Base-by-base conservation (phyloP, 1,140 invertebrate species). In the Ceratoteleas bidentatus region DNA sequence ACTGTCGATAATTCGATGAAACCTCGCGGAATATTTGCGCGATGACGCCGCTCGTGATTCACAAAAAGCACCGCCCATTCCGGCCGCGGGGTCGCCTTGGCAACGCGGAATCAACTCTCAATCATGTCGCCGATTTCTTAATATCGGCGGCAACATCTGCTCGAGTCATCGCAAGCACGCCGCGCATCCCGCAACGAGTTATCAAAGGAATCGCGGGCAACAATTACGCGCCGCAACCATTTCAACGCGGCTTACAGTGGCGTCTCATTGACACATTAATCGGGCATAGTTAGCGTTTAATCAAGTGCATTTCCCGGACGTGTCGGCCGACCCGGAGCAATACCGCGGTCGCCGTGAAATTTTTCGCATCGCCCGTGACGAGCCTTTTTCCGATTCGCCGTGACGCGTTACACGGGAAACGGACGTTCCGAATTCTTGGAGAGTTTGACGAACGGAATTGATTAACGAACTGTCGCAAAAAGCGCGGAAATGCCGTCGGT, bases 221-320 rank as follows among this genome's bases (percentile, higher is more conserved):
- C 80, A 85, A 87, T 88, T 87, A 85, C 82, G 61, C 50, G 72
- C 54, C 64, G 45, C 70, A 78, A 78, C 66, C 58, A 78, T 78
- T 78, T 65, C 65, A 78, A 64, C 65, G 45, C 75, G 45, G 58
- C 49, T 70, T 65, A 68, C 13, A 11, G 14, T 5, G 15, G 16
- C 38, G 43, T 9, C 81, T 77, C 85, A 83, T 85, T 87, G 83
- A 87, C 85, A 85, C 65, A 64, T 69, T 58, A 80, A 85, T 75
- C 70, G 74, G 13, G 81, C 85, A 88, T 87, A 86, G 85, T 86
- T 86, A 83, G 74, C 81, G 83, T 89, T 88, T 88, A 88, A 88
- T 89, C 88, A 88, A 89, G 86, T 84, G 86, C 87, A 88, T 88
- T 88, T 87, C 84, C 80, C 75, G 77, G 73, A 82, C 32, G 36